Percentiles rank a stretch among this genome's conserved stretches.
These are phyloP conservation scores for Lamellibrachia columna DNA, from an alignment of 2,888 invertebrate species.

Conservation along the genomic window DNA sequence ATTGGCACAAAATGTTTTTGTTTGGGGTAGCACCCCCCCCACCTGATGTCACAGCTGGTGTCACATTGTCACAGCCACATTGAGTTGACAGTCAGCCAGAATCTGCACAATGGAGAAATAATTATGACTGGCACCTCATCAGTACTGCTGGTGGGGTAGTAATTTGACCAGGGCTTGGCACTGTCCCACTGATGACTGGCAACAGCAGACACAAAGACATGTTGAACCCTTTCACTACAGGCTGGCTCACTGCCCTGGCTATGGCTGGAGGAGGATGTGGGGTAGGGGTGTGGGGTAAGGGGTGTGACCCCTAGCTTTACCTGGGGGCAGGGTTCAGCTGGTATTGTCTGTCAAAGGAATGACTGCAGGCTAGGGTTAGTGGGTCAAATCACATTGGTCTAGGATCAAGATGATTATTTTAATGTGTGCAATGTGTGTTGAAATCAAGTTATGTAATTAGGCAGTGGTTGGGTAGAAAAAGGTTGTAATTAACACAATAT, in stretches of 20 bases:
- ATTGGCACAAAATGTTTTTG: not conserved
- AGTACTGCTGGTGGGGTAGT: not conserved
- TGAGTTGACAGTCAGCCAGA: conserved; percentile 3
- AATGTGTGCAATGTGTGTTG: not conserved
- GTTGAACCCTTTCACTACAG: not conserved
- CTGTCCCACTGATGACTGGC: not conserved
- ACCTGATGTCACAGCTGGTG: not conserved
- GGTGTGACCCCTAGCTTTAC: not conserved
- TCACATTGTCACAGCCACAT: not conserved
- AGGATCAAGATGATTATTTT: not conserved
- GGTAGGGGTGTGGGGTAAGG: not conserved
- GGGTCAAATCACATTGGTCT: not conserved
- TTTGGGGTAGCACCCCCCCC: not conserved
- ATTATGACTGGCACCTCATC: not conserved
- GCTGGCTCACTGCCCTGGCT: not conserved
- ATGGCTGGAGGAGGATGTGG: not conserved
- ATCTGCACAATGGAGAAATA: conserved; percentile 4
- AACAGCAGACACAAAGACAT: not conserved
- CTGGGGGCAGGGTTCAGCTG: conserved; percentile 4
- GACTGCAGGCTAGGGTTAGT: not conserved
- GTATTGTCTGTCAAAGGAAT: not conserved
- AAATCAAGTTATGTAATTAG: not conserved
- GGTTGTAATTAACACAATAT: not conserved
- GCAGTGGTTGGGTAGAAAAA: not conserved
- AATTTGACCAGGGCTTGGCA: not conserved